Conservation (phyloP, 2,113 vertebrate genomes). For the Pyrgilauda ruficollis region DNA sequence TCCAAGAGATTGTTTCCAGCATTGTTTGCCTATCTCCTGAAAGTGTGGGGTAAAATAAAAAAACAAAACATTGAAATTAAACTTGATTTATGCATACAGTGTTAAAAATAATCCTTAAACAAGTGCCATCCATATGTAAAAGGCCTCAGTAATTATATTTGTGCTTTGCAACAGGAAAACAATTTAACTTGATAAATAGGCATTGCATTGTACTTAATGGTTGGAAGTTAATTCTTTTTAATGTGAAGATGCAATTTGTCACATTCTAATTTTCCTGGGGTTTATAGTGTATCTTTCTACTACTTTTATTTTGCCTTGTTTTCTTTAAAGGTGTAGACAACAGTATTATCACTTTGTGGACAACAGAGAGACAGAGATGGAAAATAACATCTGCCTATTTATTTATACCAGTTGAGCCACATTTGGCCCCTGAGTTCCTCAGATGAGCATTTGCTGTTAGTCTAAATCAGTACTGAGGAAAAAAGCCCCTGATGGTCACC, state of each 20-base stretch:
- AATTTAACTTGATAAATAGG: conserved; percentile 8
- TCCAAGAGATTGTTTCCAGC: neutral
- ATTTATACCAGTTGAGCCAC: neutral
- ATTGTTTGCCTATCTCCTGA: neutral
- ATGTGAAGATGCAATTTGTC: neutral
- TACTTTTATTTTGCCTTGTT: neutral
- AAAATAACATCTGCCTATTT: neutral
- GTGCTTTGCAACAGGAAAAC: neutral
- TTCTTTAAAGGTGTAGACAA: neutral
- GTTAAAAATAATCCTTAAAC: neutral
- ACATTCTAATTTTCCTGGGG: neutral
- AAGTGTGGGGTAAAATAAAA: neutral
- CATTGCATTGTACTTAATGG: neutral
- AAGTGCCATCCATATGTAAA: neutral
- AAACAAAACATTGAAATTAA: neutral
- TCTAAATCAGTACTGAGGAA: neutral
- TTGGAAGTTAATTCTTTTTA: neutral
- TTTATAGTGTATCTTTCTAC: neutral
- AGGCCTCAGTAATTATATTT: neutral
- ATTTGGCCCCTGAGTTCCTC: neutral
- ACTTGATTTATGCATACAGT: neutral
- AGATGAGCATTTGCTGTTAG: neutral
- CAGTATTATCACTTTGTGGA: neutral
- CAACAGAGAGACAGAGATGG: neutral
- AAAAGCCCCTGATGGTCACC: neutral